Conservation (phyloP, 2,113 vertebrate genomes). For the Crotalus tigris region DNA sequence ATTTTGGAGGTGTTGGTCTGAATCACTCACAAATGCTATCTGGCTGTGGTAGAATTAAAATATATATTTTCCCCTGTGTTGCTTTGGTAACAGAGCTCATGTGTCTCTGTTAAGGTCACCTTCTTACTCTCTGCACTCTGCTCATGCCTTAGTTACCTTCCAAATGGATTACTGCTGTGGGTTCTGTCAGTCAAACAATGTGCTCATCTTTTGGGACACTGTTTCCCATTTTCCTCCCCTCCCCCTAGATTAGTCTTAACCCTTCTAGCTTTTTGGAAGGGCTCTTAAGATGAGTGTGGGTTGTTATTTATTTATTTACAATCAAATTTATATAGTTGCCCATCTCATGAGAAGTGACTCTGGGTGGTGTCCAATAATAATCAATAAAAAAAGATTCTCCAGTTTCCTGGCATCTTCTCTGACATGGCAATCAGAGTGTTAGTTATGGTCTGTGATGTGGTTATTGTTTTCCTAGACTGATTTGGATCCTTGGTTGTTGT, state of each 20-base stretch:
- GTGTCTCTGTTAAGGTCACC: not conserved
- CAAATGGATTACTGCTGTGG: not conserved
- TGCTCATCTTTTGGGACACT: not conserved
- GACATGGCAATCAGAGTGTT: too few species aligned
- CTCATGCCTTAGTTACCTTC: not conserved
- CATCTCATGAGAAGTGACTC: not conserved
- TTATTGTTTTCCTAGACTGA: too few species aligned
- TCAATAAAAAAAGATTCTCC: too few species aligned
- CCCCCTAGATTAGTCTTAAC: not conserved
- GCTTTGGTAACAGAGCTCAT: not conserved
- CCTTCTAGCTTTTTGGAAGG: not conserved
- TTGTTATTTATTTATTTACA: not conserved
- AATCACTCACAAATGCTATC: not conserved
- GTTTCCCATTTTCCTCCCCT: not conserved
- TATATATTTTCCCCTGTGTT: not conserved
- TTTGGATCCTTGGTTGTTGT: too few species aligned
- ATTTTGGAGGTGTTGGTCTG: not conserved
- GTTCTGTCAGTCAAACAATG: not conserved
- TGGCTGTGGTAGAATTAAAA: not conserved
- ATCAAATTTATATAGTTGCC: not conserved
- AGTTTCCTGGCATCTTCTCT: too few species aligned
- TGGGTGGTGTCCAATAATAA: too few species aligned
- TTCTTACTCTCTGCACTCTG: not conserved
- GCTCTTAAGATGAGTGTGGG: not conserved
- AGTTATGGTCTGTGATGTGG: too few species aligned